Conservation (phyloP, 2,888 invertebrate species). For the Lepidochrysops patricia region DNA sequence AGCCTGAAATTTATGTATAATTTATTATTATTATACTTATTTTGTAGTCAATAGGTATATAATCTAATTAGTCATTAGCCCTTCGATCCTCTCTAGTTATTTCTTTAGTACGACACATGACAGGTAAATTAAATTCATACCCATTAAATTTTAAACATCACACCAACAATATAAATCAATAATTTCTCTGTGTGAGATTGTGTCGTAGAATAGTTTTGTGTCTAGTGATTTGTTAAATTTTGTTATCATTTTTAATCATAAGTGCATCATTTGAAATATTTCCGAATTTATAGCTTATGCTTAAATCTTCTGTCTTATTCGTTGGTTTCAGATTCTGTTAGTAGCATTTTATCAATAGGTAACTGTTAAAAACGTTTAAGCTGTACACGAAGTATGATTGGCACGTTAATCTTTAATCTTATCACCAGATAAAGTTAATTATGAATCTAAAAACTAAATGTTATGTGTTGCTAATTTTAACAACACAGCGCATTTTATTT, state of each 20-base stretch:
- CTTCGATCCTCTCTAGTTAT: background rate
- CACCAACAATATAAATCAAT: too few species aligned
- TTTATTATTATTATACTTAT: too few species aligned
- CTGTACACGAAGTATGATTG: background rate
- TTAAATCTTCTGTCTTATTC: too few species aligned
- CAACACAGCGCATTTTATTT: too few species aligned
- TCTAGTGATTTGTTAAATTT: background rate
- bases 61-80: background rate
- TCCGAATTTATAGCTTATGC: too few species aligned
- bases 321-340: too few species aligned
- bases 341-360: too few species aligned
- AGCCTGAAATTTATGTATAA: too few species aligned
- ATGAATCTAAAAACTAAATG: conserved; percentile 1
- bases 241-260: too few species aligned
- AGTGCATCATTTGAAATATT: too few species aligned
- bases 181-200: background rate
- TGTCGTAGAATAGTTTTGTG: background rate
- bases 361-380: background rate
- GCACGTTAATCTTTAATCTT: background rate
- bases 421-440: conserved; percentile 6
- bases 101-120: background rate
- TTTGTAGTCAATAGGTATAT: too few species aligned
- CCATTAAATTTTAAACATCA: background rate
- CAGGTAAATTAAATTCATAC: background rate
- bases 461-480: background rate